Base-by-base conservation (phyloP, 1,140 invertebrate genomes). In the Colletes latitarsis region DNA sequence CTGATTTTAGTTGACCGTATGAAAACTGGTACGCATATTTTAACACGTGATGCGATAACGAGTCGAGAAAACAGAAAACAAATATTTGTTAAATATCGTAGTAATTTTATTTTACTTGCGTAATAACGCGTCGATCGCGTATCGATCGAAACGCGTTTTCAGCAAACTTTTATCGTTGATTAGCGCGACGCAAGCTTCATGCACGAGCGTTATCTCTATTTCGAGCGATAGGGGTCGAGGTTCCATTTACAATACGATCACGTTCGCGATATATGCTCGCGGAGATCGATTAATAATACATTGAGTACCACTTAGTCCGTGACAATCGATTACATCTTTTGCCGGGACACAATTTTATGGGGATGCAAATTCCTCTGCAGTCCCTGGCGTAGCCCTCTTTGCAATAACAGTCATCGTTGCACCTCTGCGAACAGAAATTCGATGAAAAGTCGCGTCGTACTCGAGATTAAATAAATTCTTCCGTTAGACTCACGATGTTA, bases 341-440 rank as follows among this genome's bases (percentile, higher is more conserved):
- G 3, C 39, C 1, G 1, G 53, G 17, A 46, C 79, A 84, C 0
- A 17, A 0, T 0, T 1, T 0, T 14, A 58, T 72, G 15, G 52
- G 39, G 12, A 86, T 60, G 30, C 84, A 86, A 9, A 3, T 46
- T 2, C 21, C 21, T 4, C 12, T 10, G 0, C 4, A 0, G 1
- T 39, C 9, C 30, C 84, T 75, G 5, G 71, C 83, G 19, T 69
- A 86, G 3, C 60, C 74, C 0, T 41, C 0, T 6, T 30, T 78
- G 66, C 84, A 86, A 1, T 82, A 85, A 30, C 83, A 86, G 5
- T 0, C 67, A 10, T 84, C 79, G 19, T 85, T 85, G 49, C 83
- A 86, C 41, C 6, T 69, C 84, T 86, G 4, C 49, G 58, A 82
- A 49, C 9, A 66, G 6, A 67, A 57, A 14, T 12, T 30, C 41